Evolutionary conservation across 1,140 invertebrate species (phyloP).

Genomic region (Trachymyrmex septentrionalis): DNA sequence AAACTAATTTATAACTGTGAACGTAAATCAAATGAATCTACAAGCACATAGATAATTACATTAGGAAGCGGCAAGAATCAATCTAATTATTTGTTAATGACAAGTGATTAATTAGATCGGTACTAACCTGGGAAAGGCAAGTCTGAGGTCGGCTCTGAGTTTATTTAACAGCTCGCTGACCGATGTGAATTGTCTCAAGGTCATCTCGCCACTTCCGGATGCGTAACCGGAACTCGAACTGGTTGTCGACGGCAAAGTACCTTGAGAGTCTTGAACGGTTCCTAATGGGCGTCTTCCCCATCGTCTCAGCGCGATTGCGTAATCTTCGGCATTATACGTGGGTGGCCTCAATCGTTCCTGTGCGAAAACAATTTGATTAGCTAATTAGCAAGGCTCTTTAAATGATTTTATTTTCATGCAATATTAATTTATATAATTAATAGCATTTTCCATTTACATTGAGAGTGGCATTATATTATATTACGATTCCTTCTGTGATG

Average conservation of each 20-base stretch:
- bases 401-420: neutral
- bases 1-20: too few relatives aligned
- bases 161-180: constrained; percentile 96
- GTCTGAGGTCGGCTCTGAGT: constrained; percentile 93
- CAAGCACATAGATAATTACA: neutral
- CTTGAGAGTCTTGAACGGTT: constrained; percentile 80
- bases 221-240: constrained; percentile 85
- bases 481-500: too few relatives aligned
- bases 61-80: neutral
- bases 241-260: constrained; percentile 86
- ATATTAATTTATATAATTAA: neutral
- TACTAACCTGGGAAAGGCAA: constrained; percentile 94
- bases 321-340: constrained; percentile 95
- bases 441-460: neutral
- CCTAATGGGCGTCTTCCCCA: constrained; percentile 89
- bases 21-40: too few relatives aligned
- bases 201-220: constrained; percentile 92
- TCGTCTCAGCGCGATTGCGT: constrained; percentile 91
- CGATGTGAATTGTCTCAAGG: constrained; percentile 93
- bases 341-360: constrained; percentile 94
- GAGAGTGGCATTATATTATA: neutral
- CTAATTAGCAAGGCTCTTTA: neutral
- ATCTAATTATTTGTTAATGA: neutral
- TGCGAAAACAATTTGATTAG: constrained; percentile 55
- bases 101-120: neutral